Percentiles rank a stretch among this genome's conserved stretches.
Conservation (phyloP, 2,797 vertebrate species). For the Corythornis leucogaster region DNA sequence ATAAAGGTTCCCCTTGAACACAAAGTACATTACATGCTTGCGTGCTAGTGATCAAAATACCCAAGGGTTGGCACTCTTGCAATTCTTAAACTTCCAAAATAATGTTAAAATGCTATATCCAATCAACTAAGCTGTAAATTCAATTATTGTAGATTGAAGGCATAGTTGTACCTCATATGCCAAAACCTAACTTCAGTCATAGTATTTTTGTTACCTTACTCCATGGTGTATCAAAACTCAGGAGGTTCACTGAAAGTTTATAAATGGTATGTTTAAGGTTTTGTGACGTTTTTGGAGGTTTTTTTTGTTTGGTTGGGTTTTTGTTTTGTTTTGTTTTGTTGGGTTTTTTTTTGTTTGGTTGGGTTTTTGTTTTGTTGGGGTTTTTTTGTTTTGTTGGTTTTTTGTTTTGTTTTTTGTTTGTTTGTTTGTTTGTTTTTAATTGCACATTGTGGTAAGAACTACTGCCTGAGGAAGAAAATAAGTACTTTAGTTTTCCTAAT, state of each 20-base stretch:
- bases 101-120: slow-evolving; percentile 74
- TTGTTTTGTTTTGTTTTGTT: too few species aligned
- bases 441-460: slow-evolving; percentile 44
- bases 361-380: too few species aligned
- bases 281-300: slow-evolving; percentile 16
- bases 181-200: slow-evolving; percentile 71
- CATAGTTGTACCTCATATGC: slow-evolving; percentile 68
- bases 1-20: slow-evolving; percentile 78
- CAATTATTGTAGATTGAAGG: slow-evolving; percentile 75
- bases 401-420: neutral
- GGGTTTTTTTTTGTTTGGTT: too few species aligned
- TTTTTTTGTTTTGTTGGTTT: too few species aligned
- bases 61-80: slow-evolving; percentile 66
- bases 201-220: slow-evolving; percentile 62
- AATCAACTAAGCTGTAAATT: slow-evolving; percentile 80
- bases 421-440: slow-evolving; percentile 67
- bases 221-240: slow-evolving; percentile 61
- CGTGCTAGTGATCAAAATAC: slow-evolving; percentile 77
- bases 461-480: slow-evolving; percentile 52
- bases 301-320: too few species aligned
- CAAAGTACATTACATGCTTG: slow-evolving; percentile 74
- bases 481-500: slow-evolving; percentile 44
- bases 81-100: slow-evolving; percentile 75
- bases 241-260: slow-evolving; percentile 69
- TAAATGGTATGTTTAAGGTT: slow-evolving; percentile 63